These are phyloP conservation scores for Argya squamiceps DNA, from an alignment of 2,797 vertebrate genomes.

Conservation along the genomic window DNA sequence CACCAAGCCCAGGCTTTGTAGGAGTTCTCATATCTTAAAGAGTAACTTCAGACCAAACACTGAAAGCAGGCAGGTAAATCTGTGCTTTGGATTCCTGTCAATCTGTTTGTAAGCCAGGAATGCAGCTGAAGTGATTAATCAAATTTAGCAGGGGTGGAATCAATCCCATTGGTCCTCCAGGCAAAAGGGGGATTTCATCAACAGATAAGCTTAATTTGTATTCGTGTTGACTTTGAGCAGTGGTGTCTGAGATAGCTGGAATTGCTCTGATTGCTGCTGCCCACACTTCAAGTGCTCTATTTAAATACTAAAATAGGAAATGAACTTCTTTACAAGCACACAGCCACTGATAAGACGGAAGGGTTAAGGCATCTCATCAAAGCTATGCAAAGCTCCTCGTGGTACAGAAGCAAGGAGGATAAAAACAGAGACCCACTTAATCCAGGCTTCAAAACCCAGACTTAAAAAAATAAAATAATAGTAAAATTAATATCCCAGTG, in stretches of 20 bases:
- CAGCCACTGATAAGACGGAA: background rate
- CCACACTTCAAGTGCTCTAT: constrained; percentile 5
- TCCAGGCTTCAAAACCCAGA: background rate
- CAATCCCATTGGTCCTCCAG: constrained; percentile 27
- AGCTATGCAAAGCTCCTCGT: background rate
- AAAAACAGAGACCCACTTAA: constrained; percentile 11
- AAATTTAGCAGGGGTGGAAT: constrained; percentile 43
- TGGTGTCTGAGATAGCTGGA: background rate
- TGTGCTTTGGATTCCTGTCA: constrained; percentile 48
- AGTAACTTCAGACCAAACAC: background rate
- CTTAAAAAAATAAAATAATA: constrained; percentile 7
- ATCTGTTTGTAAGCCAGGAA: constrained; percentile 13
- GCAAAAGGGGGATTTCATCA: constrained; percentile 46
- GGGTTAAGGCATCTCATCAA: constrained; percentile 17
- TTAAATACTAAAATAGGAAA: constrained; percentile 2
- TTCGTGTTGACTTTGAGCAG: constrained; percentile 3
- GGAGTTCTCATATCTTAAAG: background rate
- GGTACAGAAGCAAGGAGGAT: background rate
- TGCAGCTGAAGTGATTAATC: constrained; percentile 41
- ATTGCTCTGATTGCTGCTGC: background rate
- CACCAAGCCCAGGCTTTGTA: background rate
- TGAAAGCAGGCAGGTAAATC: constrained; percentile 11
- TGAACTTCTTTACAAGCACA: constrained; percentile 7
- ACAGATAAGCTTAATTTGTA: constrained; percentile 44
- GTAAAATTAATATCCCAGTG: background rate